Evolutionary conservation across 2,797 vertebrate species (phyloP), one percentile per base, ranked within the genome.

Genomic region (Octomys mimax): DNA sequence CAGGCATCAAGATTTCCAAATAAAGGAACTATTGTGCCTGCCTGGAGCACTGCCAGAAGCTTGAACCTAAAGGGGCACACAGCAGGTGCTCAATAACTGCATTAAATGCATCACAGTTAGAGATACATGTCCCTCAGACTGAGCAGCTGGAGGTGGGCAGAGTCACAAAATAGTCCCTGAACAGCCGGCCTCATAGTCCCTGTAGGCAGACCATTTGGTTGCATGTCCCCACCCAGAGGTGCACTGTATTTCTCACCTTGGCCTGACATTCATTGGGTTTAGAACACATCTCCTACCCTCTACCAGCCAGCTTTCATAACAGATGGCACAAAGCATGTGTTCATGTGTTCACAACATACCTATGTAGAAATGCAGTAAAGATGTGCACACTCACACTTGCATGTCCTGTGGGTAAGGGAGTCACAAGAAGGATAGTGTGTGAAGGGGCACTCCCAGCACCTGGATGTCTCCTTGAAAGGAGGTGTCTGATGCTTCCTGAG

Each of bases 81-180:
- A 83, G 90, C 90, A 92, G 93, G 96, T 95, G 89, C 89, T 94
- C 89, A 82, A 89, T 85, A 79, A 78, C 71, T 90, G 78, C 87
- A 70, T 89, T 79, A 81, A 89, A 86, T 71, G 54, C 24, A 42
- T 80, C 71, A 13, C 18, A 36, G 49, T 54, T 52, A 95, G 52
- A 8, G 39, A 80, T 5, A 31, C 12, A 42, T 64, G 70, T 66
- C 87, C 87, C 80, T 88, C 80, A 36, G 24, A 81, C 11, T 7
- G 62, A 75, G 42, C 39, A 84, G 33, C 68, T 81, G 59, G 36
- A 78, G n/a, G 59, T 92, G 24, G 70, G 70, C 64, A 79, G 52
- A 64, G 42, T 84, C 59, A 91, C 57, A 71, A 39, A 87, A 31
- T 52, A 86, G 83, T 79, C 31, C 42, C 18, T 1, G 11, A 31